A percentile compares a stretch with the other conserved stretches of the same genome.
These are phyloP conservation scores for Dascyllus trimaculatus DNA, from an alignment of 2,113 vertebrate species.

Conservation along the genomic window DNA sequence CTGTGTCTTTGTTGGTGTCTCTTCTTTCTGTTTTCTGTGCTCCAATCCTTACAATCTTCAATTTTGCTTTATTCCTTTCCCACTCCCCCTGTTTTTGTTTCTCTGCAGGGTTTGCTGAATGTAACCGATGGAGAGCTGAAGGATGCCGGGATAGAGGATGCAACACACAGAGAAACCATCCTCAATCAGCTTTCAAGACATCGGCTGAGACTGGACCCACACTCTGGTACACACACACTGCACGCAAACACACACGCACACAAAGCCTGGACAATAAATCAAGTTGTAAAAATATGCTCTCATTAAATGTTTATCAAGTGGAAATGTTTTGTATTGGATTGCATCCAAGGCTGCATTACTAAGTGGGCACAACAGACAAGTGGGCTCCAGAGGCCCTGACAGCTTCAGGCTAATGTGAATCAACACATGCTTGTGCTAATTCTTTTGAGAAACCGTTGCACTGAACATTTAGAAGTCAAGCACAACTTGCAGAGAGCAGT, in stretches of 20 bases:
- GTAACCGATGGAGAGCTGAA: constrained; percentile 80
- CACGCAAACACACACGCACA: neutral
- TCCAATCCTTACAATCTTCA: neutral
- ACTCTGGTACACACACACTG: constrained; percentile 49
- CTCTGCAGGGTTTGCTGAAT: constrained; percentile 76
- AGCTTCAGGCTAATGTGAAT: neutral
- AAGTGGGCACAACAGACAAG: neutral
- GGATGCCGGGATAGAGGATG: constrained; percentile 79
- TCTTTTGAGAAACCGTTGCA: neutral
- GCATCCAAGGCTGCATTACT: neutral
- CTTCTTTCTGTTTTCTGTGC: neutral
- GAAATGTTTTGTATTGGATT: neutral
- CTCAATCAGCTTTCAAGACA: constrained; percentile 75
- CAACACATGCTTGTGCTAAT: neutral
- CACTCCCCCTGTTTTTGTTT: neutral
- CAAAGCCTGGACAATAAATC: neutral
- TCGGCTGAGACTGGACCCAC: constrained; percentile 61
- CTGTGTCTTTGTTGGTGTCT: neutral
- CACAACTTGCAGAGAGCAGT: neutral
- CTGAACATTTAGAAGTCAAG: neutral
- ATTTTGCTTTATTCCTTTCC: too few relatives aligned
- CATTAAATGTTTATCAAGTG: neutral
- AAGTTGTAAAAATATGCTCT: neutral
- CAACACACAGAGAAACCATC: constrained; percentile 77
- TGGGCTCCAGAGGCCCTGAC: neutral